Evolutionary conservation across 2,113 vertebrate species (phyloP).

Genomic region (Penelope pileata): DNA sequence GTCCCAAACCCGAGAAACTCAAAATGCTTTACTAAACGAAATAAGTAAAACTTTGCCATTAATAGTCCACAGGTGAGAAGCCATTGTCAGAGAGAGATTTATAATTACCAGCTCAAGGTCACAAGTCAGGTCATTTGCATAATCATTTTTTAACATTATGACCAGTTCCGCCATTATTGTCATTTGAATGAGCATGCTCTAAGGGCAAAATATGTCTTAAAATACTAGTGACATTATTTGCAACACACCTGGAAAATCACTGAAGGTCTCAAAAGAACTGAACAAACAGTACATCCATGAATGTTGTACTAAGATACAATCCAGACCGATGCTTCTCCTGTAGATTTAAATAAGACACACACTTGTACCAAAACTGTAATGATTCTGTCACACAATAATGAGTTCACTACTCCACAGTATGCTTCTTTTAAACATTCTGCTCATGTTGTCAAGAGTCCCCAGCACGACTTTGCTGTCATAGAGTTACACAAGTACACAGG

Average conservation of each 20-base stretch:
- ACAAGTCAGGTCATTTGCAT: not conserved
- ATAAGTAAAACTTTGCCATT: not conserved
- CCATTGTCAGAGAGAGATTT: not conserved
- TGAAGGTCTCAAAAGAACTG: not conserved
- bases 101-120: not conserved
- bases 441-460: not conserved
- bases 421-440: not conserved
- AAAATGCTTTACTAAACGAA: not conserved
- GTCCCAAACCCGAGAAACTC: not conserved
- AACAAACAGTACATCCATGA: not conserved
- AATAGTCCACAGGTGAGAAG: not conserved
- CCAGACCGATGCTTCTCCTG: not conserved
- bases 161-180: not conserved
- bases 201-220: not conserved
- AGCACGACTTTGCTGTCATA: not conserved
- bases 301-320: too few species aligned
- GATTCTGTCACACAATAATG: rapidly evolving
- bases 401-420: not conserved
- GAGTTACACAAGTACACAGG: not conserved
- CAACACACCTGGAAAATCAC: not conserved
- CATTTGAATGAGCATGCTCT: not conserved
- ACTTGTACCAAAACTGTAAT: not conserved
- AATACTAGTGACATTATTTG: not conserved
- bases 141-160: not conserved
- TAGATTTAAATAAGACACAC: not conserved